Base-by-base conservation (phyloP, 2,888 invertebrate genomes). In the Lithophane semibrunnea region DNA sequence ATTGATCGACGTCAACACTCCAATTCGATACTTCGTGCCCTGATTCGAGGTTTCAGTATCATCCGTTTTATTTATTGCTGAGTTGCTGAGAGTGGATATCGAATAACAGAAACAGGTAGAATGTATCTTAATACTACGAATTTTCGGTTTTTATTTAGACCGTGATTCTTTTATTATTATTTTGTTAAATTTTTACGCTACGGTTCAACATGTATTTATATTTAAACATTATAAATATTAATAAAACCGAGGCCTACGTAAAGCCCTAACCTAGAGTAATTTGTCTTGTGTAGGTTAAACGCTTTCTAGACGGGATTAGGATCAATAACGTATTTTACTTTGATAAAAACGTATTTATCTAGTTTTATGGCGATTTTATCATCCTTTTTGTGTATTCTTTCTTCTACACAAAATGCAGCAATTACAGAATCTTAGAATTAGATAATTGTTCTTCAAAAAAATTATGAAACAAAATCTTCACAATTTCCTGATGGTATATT, bases 1-100 rank as follows among this genome's bases (percentile, higher is more conserved):
- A 86, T 74, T 72, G 69, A 82, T 84, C 72, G 79, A 74, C 66
- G 69, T 72, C 72, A 64, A 82, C 75, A 70, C 47, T 74, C 52
- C 73, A 72, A 82, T 76, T 68, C 71, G 73, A 82, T 68, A 68
- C 71, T 65, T 68, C 61, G 69, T 63, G 69, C 75, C 63, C 61
- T 60, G 65, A 85, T 76, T 85, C 65, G 49, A 65, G 42, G 61
- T 75, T 63, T 67, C 61, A 68, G 24, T 60, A 47, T 69, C 67
- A 72, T 77, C 58, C 42, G 64, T 73, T 72, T 77, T 74, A 74
- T 85, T 83, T 77, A 75, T 78, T 21, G 16, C 60, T 37, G 68
- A 63, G 73, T 78, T 21, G 16, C 60, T 49, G 68, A 63, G 65
- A 73, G 24, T 66, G 10, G 56, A 16, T 70, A 56, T 24, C 47